Evolutionary conservation across 2,888 invertebrate genomes (phyloP).

Genomic region (Leptinotarsa juncta): DNA sequence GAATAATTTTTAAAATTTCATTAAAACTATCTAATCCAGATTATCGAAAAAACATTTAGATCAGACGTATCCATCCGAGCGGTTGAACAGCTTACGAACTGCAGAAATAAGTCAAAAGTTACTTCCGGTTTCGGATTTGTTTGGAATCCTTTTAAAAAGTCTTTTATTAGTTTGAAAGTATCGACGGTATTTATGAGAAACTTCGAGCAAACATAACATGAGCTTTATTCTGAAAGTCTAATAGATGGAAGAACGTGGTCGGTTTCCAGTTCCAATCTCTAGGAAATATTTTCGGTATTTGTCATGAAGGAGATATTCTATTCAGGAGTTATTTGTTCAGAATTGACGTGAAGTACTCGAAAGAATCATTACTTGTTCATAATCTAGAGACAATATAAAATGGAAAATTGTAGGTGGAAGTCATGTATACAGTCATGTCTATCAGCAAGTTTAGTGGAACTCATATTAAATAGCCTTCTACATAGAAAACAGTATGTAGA

Average conservation of each 20-base stretch:
- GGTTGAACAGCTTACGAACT: background rate
- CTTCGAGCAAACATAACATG: slow-evolving; percentile 6
- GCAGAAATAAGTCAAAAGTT: slow-evolving; percentile 13
- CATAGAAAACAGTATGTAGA: no score
- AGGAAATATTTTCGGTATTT: background rate
- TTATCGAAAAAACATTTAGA: background rate
- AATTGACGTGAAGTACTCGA: no score
- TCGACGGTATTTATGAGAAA: slow-evolving; percentile 15
- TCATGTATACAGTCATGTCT: no score
- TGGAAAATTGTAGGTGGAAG: no score
- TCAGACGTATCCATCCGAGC: background rate
- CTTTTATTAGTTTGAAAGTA: slow-evolving; percentile 19
- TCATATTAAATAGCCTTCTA: no score
- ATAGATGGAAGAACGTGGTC: slow-evolving; percentile 7
- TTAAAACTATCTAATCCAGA: background rate
- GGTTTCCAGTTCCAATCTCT: background rate
- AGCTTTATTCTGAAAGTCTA: slow-evolving; percentile 7
- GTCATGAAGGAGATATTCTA: no score
- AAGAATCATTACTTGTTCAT: no score
- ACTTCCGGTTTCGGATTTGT: slow-evolving; percentile 6
- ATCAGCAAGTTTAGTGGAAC: no score
- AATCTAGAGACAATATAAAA: no score
- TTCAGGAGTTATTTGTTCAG: no score
- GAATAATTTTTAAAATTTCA: background rate
- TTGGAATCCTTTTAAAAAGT: slow-evolving; percentile 16